Base-by-base conservation (phyloP, 1,140 invertebrate genomes). In the Papilio helenus region DNA sequence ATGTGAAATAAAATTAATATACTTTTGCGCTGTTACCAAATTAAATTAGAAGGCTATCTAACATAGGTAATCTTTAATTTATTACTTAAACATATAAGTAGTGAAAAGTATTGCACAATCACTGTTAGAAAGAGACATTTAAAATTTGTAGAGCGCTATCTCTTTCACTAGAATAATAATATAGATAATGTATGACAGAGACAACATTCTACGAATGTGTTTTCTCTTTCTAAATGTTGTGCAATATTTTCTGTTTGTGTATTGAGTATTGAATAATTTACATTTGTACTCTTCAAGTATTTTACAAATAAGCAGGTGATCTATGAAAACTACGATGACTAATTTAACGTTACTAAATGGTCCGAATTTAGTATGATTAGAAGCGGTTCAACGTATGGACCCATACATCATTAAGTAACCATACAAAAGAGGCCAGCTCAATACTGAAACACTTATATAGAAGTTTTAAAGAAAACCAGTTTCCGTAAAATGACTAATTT, bases 201-300 rank as follows among this genome's bases (percentile, higher is more conserved):
- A 20, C 4, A 55, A 20, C n/a, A n/a, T 55, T 55, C 51, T 20
- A 55, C n/a, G 8, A 20, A 18, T 55, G 16, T n/a, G 14, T 1
- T 18, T 12, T 55, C n/a, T 55, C 18, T 55, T 20, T 55, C n/a
- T 20, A 55, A 55, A 5, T n/a, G 16, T 51, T 4, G 18, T 55
- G n/a, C 51, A 55, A 20, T 55, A n/a, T 55, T 55, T 55, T 55
- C 51, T 55, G n/a, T n/a, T 55, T 83, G 83, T 81, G 82, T 79
- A 42, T n/a, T 82, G 83, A 86, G 84, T 89, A 87, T 86, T 88
- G 79, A 85, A 82, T 84, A 26, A 81, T 49, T 84, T 85, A 86
- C 87, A 88, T 92, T 91, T 92, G 91, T 92, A 92, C 91, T 92
- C 79, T 77, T 92, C 83, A 89, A 87, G 84, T 90, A 88, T 89